Evolutionary conservation across 2,797 vertebrate species (phyloP).

Genomic region (Benthosema pterotum): DNA sequence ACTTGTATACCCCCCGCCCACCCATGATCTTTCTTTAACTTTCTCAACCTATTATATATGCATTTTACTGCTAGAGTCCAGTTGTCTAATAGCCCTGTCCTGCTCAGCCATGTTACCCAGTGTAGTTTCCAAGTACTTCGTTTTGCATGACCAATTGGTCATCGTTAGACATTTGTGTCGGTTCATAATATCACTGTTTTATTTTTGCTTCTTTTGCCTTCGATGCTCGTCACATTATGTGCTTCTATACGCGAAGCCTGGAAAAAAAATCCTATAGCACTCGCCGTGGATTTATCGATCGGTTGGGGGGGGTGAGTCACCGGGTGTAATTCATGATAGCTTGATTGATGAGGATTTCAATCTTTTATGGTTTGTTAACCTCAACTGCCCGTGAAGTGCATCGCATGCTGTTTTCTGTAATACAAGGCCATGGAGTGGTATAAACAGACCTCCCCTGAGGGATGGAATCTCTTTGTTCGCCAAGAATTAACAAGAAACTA

Average conservation of each 20-base stretch:
- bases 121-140: conserved; percentile 49
- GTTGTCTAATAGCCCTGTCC: neutral
- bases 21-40: conserved; percentile 20
- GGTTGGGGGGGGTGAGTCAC: conserved; percentile 78
- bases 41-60: conserved; percentile 15
- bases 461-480: conserved; percentile 70
- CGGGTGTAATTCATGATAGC: conserved; percentile 81
- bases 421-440: conserved; percentile 68
- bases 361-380: conserved; percentile 81
- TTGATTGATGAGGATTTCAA: conserved; percentile 84
- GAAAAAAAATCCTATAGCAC: conserved; percentile 56
- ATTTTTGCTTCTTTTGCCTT: conserved; percentile 65
- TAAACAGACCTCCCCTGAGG: conserved; percentile 68
- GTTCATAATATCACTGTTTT: conserved; percentile 61
- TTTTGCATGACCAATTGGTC: conserved; percentile 43
- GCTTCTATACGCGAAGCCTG: conserved; percentile 66
- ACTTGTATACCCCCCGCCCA: conserved; percentile 1
- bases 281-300: conserved; percentile 83
- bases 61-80: neutral
- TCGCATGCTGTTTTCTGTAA: conserved; percentile 77
- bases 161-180: conserved; percentile 60
- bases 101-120: conserved; percentile 8
- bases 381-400: conserved; percentile 79
- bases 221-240: conserved; percentile 74
- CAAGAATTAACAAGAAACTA: conserved; percentile 69